phyloP scores from a whole-genome alignment of 2,113 vertebrate species.

The Pangasianodon gigas region DNA sequence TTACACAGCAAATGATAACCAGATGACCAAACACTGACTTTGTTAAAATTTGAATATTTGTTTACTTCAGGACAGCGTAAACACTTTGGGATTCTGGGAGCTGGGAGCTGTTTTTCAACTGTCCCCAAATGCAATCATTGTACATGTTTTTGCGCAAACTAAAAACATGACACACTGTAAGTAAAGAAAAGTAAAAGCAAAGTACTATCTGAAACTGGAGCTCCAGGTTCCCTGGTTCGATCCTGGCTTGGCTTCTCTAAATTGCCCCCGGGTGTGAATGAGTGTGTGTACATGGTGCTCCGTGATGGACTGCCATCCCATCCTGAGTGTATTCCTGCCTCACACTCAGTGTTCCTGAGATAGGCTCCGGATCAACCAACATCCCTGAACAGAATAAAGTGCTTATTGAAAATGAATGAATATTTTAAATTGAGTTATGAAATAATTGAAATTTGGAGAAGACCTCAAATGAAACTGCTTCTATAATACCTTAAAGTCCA shows the following conservation, averaged over 20 bases:
- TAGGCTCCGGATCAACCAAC: too few relatives aligned
- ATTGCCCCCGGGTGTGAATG: background rate
- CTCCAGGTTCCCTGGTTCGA: background rate
- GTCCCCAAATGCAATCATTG: background rate
- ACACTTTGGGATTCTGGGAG: background rate
- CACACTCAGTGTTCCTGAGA: background rate
- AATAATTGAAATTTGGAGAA: background rate
- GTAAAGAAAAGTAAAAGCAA: background rate
- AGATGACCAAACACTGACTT: conserved; percentile 9
- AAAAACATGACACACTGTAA: background rate
- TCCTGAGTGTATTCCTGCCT: background rate
- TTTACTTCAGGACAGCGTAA: background rate
- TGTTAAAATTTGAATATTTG: background rate
- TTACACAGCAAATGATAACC: conserved; percentile 8
- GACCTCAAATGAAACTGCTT: background rate
- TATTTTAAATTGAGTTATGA: background rate
- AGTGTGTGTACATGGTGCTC: background rate
- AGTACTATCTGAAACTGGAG: background rate
- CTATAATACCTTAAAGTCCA: background rate
- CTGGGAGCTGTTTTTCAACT: background rate
- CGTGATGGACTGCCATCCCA: background rate
- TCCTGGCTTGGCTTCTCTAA: background rate
- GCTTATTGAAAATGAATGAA: background rate
- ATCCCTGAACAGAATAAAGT: background rate
- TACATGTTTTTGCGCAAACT: background rate